A percentile compares a stretch with the other conserved stretches of the same genome.
Evolutionary conservation across 2,888 invertebrate species (phyloP).

Genomic region (Idaea biselata): DNA sequence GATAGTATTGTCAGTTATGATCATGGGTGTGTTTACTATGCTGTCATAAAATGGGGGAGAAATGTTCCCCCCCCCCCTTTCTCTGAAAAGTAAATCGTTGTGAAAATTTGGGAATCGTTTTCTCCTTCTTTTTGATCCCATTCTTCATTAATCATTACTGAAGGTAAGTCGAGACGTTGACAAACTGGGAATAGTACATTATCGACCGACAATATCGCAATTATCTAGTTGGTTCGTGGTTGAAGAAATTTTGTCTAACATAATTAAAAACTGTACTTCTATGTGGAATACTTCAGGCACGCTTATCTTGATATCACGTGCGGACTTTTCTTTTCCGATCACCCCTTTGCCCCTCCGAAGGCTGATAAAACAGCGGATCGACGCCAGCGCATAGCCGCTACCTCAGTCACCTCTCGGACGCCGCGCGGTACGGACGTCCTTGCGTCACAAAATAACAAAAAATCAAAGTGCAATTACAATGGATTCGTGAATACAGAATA

Average conservation of each 20-base stretch:
- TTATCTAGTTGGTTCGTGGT: too few relatives aligned
- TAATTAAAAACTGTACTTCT: conserved; percentile 25
- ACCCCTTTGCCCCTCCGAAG: conserved; percentile 62
- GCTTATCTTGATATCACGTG: conserved; percentile 69
- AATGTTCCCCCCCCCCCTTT: too few relatives aligned
- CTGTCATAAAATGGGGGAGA: neutral
- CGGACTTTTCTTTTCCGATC: conserved; percentile 61
- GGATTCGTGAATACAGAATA: conserved; percentile 39
- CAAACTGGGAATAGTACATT: neutral
- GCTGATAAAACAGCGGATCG: conserved; percentile 66
- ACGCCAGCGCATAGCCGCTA: conserved; percentile 66
- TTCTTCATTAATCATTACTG: too few relatives aligned
- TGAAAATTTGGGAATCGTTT: too few relatives aligned
- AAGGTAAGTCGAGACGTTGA: too few relatives aligned
- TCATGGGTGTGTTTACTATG: neutral
- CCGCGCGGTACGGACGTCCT: conserved; percentile 49
- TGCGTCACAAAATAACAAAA: conserved; percentile 27
- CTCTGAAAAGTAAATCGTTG: too few relatives aligned
- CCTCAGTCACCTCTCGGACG: conserved; percentile 63
- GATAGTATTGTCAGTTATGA: too few relatives aligned
- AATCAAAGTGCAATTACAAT: conserved; percentile 38
- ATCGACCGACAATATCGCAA: too few relatives aligned
- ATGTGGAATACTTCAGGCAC: conserved; percentile 33
- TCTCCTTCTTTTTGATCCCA: too few relatives aligned
- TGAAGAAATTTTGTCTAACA: conserved; percentile 10